These are phyloP conservation scores for Pseudopodoces humilis DNA, from an alignment of 2,113 vertebrate species.

Conservation along the genomic window DNA sequence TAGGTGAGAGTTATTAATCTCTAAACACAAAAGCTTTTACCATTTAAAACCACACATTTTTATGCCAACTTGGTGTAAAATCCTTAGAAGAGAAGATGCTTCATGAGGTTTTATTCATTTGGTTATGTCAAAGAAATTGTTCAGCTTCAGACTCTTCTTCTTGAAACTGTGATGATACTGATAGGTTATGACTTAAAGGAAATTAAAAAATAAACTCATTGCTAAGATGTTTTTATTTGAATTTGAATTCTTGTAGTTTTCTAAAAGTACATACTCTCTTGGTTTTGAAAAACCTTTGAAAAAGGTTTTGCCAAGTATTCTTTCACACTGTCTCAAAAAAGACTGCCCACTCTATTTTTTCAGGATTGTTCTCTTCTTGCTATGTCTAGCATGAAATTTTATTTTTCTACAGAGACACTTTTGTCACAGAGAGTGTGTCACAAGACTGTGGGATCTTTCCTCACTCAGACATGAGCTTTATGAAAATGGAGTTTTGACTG, in stretches of 20 bases:
- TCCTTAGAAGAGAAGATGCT: conserved; percentile 42
- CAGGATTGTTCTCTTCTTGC: background rate
- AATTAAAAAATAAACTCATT: background rate
- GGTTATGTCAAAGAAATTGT: conserved; percentile 60
- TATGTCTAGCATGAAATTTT: background rate
- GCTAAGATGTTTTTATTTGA: background rate
- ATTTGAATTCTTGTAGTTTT: background rate
- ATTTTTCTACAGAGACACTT: background rate
- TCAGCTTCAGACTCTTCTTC: conserved; percentile 4
- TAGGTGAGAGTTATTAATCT: conserved; percentile 48
- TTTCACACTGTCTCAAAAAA: background rate
- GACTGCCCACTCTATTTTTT: background rate
- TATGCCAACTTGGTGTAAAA: background rate
- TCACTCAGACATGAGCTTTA: background rate
- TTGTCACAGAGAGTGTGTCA: background rate
- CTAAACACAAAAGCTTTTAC: conserved; percentile 35
- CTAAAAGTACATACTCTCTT: background rate
- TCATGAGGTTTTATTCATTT: background rate
- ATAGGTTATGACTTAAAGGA: background rate
- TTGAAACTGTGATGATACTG: background rate
- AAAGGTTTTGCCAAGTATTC: background rate
- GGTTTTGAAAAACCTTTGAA: background rate
- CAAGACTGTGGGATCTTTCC: background rate
- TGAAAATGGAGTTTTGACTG: background rate
- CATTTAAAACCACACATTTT: background rate